phyloP scores from a whole-genome alignment of 2,888 invertebrate species.

The Heliconius sara region DNA sequence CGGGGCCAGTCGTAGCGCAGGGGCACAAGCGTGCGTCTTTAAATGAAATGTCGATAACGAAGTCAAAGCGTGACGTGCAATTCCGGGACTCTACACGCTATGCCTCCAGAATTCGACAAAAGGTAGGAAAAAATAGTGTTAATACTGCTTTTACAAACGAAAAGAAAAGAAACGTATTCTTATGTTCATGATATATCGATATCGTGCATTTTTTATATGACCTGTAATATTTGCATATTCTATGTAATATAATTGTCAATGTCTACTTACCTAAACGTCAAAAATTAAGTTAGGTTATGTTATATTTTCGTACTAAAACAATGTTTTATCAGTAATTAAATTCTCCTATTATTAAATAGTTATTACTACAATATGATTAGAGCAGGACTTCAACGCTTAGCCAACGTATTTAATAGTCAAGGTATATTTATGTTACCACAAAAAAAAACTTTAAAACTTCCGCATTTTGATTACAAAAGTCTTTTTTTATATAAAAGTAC shows the following conservation, averaged over 20 bases:
- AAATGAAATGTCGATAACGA: too few species aligned
- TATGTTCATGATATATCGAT: too few species aligned
- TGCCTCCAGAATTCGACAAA: too few species aligned
- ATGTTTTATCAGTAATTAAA: constrained; percentile 5
- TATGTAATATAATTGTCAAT: constrained; percentile 1
- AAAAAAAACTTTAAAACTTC: background rate
- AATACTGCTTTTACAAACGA: background rate
- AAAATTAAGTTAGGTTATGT: constrained; percentile 13
- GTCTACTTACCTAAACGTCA: constrained; percentile 1
- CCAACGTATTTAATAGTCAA: constrained; percentile 62
- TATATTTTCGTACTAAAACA: background rate
- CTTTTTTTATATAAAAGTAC: background rate
- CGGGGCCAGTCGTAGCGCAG: too few species aligned
- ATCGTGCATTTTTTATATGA: background rate
- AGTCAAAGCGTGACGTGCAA: too few species aligned
- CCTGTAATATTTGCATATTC: background rate
- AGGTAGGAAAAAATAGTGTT: background rate
- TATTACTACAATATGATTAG: constrained; percentile 63
- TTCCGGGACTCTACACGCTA: too few species aligned
- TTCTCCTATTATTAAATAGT: background rate
- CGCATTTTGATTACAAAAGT: constrained; percentile 3
- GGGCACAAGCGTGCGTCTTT: too few species aligned
- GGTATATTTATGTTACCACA: constrained; percentile 53
- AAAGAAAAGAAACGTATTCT: too few species aligned
- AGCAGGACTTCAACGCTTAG: constrained; percentile 67